Evolutionary conservation across 2,113 vertebrate genomes (phyloP).

Genomic region (Leptobrachium leishanense): DNA sequence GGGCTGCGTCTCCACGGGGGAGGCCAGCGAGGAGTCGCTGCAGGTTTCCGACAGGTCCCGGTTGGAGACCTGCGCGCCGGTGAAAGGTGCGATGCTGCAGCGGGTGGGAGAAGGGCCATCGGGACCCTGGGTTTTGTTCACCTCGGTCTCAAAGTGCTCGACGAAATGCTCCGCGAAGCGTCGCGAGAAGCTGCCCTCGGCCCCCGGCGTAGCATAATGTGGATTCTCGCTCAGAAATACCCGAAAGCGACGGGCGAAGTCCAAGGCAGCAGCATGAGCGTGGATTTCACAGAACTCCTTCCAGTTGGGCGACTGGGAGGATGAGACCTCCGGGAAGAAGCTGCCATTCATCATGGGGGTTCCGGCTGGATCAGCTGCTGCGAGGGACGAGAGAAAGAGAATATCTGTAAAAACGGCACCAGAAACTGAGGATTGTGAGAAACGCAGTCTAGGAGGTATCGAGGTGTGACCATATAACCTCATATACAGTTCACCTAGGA

Average conservation of each 20-base stretch:
- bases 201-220: conserved; percentile 71
- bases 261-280: conserved; percentile 81
- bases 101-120: conserved; percentile 57
- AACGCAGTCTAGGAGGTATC: too few species aligned
- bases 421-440: too few species aligned
- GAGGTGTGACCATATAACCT: too few species aligned
- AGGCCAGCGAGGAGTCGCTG: conserved; percentile 60
- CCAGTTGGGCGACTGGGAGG: conserved; percentile 83
- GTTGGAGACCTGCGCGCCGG: conserved; percentile 47
- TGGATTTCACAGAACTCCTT: conserved; percentile 91
- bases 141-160: conserved; percentile 82
- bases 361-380: conserved; percentile 49
- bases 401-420: too few species aligned
- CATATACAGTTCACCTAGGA: too few species aligned
- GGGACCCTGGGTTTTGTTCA: conserved; percentile 61
- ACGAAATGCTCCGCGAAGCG: conserved; percentile 86
- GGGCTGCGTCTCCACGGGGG: conserved; percentile 57
- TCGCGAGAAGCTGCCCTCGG: conserved; percentile 77
- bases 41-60: conserved; percentile 62
- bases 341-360: conserved; percentile 65
- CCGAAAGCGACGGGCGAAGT: conserved; percentile 84
- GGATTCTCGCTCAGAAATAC: conserved; percentile 84
- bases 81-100: conserved; percentile 58
- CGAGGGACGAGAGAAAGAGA: conserved; percentile 33
- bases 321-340: conserved; percentile 64